Percentiles rank a stretch among this genome's conserved stretches.
phyloP scores from a whole-genome alignment of 2,888 invertebrate genomes.

The Litoditis marina region DNA sequence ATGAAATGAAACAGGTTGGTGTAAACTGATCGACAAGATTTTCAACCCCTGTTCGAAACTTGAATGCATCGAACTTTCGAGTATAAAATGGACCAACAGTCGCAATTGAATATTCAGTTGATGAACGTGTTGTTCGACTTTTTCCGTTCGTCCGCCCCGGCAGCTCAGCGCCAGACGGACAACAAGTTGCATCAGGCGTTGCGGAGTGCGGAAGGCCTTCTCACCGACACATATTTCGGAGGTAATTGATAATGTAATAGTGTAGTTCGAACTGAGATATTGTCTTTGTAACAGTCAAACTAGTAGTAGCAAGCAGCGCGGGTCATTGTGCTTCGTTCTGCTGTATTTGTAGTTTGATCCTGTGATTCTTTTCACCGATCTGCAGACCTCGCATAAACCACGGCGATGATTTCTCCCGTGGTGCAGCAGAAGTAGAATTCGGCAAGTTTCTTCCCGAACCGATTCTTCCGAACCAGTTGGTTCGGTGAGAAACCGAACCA shows the following conservation, averaged over 20 bases:
- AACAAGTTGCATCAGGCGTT: conserved; percentile 43
- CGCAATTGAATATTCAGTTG: conserved; percentile 31
- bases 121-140: conserved; percentile 47
- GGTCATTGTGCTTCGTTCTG: not conserved
- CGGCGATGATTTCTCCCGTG: no score
- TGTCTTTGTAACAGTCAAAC: not conserved
- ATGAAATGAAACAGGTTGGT: no score
- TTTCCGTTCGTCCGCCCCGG: conserved; percentile 33
- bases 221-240: conserved; percentile 47
- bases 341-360: no score
- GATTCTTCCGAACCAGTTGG: no score
- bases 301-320: not conserved
- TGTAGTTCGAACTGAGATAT: no score
- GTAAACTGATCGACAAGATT: no score
- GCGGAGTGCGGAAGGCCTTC: conserved; percentile 42
- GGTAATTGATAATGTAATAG: conserved; percentile 20
- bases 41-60: no score
- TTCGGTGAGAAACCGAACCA: no score
- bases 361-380: no score
- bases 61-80: not conserved
- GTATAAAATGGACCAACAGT: not conserved
- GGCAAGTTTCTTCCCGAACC: no score
- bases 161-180: conserved; percentile 39
- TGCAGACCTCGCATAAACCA: no score
- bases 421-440: no score